Conservation (phyloP, 2,888 invertebrate species). For the Bursaphelenchus okinawaensis region DNA sequence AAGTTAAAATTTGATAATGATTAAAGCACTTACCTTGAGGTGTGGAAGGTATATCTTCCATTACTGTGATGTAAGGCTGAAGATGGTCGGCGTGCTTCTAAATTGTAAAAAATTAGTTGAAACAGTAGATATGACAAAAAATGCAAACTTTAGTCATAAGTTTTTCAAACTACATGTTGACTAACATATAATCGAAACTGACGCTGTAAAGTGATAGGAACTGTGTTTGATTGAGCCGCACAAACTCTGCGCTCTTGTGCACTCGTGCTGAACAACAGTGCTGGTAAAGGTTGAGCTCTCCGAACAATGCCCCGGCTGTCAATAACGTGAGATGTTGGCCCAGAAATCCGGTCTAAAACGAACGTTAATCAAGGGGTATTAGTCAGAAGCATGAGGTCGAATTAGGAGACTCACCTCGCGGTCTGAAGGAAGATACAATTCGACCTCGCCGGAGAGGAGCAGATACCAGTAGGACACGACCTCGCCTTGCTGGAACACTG, state of each 20-base stretch:
- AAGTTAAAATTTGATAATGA: background rate
- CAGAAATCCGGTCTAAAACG: constrained; percentile 23
- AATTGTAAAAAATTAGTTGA: constrained; percentile 17
- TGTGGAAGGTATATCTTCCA: constrained; percentile 41
- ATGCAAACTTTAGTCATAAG: too few species aligned
- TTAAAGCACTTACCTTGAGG: background rate
- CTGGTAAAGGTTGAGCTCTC: constrained; percentile 39
- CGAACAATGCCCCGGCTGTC: constrained; percentile 45
- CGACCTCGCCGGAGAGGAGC: constrained; percentile 52
- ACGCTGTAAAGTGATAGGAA: constrained; percentile 52
- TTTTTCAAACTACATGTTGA: background rate
- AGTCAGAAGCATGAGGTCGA: background rate
- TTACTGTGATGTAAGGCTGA: constrained; percentile 47
- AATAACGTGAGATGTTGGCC: constrained; percentile 30
- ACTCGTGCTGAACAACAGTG: constrained; percentile 52
- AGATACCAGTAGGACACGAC: constrained; percentile 49
- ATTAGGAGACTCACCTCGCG: constrained; percentile 1
- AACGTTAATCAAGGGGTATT: background rate
- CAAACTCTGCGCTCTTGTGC: constrained; percentile 40
- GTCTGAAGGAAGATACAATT: constrained; percentile 33
- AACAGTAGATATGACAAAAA: too few species aligned
- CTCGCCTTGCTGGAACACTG: constrained; percentile 53
- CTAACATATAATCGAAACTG: constrained; percentile 20
- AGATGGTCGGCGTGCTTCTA: constrained; percentile 54
- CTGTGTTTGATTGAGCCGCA: constrained; percentile 47